phyloP scores from a whole-genome alignment of 2,113 vertebrate genomes.

The Periophthalmus modestus region DNA sequence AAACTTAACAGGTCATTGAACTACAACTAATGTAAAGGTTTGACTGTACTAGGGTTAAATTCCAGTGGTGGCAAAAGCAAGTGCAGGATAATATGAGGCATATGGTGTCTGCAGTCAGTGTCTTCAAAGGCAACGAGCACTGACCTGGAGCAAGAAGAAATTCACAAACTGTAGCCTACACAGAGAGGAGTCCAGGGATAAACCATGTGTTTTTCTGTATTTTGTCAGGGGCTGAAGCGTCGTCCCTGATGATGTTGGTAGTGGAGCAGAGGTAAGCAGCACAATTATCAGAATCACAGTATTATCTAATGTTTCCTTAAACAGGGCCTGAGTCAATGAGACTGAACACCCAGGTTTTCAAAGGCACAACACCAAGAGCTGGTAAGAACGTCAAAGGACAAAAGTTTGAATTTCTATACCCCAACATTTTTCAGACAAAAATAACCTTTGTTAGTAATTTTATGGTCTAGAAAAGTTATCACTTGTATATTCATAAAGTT shows the following conservation, averaged over 20 bases:
- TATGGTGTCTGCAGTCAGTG: slow-evolving; percentile 55
- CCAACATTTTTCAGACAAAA: no score
- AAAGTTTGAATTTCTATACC: background rate
- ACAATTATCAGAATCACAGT: slow-evolving; percentile 14
- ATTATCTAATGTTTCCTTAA: slow-evolving; percentile 11
- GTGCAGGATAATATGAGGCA: slow-evolving; percentile 67
- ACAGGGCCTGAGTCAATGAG: slow-evolving; percentile 25
- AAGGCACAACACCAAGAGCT: slow-evolving; percentile 62
- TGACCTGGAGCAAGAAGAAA: slow-evolving; percentile 63
- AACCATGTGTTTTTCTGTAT: slow-evolving; percentile 20
- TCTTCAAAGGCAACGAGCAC: slow-evolving; percentile 58
- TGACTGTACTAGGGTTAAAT: slow-evolving; percentile 45
- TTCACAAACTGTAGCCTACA: slow-evolving; percentile 34
- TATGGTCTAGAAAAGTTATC: no score
- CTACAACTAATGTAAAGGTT: background rate
- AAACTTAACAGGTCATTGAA: background rate
- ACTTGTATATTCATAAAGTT: no score
- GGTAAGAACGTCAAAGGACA: slow-evolving; percentile 57
- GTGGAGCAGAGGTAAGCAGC: background rate
- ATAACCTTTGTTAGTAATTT: no score
- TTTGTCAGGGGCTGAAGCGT: slow-evolving; percentile 27
- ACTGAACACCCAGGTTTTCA: slow-evolving; percentile 38
- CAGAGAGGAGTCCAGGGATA: slow-evolving; percentile 49
- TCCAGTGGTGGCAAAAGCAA: slow-evolving; percentile 54
- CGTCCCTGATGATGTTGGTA: background rate